Base-by-base conservation (phyloP, 2,797 vertebrate genomes). In the Ptychadena robeensis region DNA sequence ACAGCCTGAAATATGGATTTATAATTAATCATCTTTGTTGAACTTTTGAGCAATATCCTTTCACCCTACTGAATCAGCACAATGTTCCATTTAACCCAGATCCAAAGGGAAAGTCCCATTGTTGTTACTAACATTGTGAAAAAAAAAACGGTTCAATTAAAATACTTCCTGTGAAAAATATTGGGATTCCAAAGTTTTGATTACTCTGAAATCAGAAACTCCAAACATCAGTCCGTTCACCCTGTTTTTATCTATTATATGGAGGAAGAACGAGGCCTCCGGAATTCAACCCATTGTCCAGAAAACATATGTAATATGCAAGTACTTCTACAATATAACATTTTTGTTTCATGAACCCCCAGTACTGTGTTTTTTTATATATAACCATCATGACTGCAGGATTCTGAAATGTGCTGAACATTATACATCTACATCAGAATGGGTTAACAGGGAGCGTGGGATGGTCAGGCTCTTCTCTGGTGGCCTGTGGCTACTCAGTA, bases 401-500 rank as follows among this genome's bases (percentile, higher is more conserved):
- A n/a, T n/a, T 4, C 30, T 48, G 22, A 32, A 32, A 32, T n/a
- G 3, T 40, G 44, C 7, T 57, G 34, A 75, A 12, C 6, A 11
- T 40, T 61, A 18, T 8, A 9, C 15, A 15, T 28, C n/a, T 38
- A 74, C 10, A 22, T 11, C n/a, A 57, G 67, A 53, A 71, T 59
- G 28, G 44, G 65, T 76, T 82, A 70, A 77, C 28, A 65, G 67
- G 25, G 81, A 82, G 81, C 81, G 31, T 82, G 73, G 31, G 81
- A 82, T 14, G 38, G 81, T 82, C 73, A 77, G 6, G 37, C 57
- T 53, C 57, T 71, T 61, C 59, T 12, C 35, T 71, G 81, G 81
- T 78, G 81, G 74, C 73, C 74, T 71, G 25, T 72, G 67, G 74
- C 81, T 77, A 71, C 59, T 82, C 72, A 72, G 28, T 72, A 72